Conservation (phyloP, 1,140 invertebrate genomes). For the Saccostrea cuccullata region DNA sequence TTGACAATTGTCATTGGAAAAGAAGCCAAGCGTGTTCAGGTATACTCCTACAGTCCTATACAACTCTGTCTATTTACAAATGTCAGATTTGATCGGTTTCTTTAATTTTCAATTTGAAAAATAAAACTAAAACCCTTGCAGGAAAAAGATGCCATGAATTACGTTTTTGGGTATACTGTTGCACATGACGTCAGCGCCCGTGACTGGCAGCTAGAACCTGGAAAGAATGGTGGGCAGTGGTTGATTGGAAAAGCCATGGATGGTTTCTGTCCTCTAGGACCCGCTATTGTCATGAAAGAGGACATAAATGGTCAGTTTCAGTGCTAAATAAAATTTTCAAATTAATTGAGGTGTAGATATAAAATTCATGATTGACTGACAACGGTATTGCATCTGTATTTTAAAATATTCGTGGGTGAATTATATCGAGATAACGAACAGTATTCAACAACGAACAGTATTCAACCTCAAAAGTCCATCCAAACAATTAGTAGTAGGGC, state of each 20-base stretch:
- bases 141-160: conserved; percentile 84
- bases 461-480: too few relatives aligned
- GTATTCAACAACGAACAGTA: too few relatives aligned
- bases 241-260: conserved; percentile 91
- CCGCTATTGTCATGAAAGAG: conserved; percentile 88
- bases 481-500: too few relatives aligned
- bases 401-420: too few relatives aligned
- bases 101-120: neutral
- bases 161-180: conserved; percentile 91
- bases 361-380: too few relatives aligned
- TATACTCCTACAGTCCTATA: conserved; percentile 59
- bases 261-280: conserved; percentile 88
- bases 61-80: neutral
- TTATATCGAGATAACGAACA: too few relatives aligned
- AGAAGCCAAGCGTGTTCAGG: conserved; percentile 84
- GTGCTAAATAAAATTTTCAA: conserved; percentile 36
- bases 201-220: conserved; percentile 87
- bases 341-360: neutral
- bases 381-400: too few relatives aligned
- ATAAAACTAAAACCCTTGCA: conserved; percentile 48
- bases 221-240: conserved; percentile 91
- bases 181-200: conserved; percentile 90
- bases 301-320: conserved; percentile 79
- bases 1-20: conserved; percentile 91
- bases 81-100: neutral